Conservation (phyloP, 2,888 invertebrate species). For the Argyresthia albistria region DNA sequence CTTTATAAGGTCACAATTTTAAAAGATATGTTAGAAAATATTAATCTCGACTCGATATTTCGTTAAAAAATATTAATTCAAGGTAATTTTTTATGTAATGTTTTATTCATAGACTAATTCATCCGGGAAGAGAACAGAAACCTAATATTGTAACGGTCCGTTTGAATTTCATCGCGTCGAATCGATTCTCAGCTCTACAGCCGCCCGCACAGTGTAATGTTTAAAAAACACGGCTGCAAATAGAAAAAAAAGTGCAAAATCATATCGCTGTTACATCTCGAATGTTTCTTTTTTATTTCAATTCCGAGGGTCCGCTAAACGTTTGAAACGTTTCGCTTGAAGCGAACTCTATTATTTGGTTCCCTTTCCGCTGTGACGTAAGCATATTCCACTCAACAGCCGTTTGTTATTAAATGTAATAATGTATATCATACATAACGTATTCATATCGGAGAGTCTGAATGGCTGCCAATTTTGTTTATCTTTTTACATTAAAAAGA, state of each 20-base stretch:
- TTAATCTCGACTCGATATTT: no score
- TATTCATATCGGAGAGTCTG: slow-evolving; percentile 65
- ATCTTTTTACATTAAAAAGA: not conserved
- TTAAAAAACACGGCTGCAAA: slow-evolving; percentile 48
- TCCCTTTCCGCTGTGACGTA: slow-evolving; percentile 56
- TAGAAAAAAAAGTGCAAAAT: slow-evolving; percentile 61
- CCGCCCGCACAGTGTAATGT: slow-evolving; percentile 40
- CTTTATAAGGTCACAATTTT: no score
- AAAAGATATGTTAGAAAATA: no score
- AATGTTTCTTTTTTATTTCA: slow-evolving; percentile 66
- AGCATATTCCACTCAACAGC: slow-evolving; percentile 59
- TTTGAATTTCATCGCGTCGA: slow-evolving; percentile 19
- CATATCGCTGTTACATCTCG: slow-evolving; percentile 70
- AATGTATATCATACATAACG: slow-evolving; percentile 67
- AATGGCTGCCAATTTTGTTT: slow-evolving; percentile 55
- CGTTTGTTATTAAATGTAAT: slow-evolving; percentile 66
- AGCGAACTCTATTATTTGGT: slow-evolving; percentile 68
- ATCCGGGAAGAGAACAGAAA: not conserved
- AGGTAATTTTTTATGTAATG: no score
- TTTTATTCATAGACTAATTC: no score
- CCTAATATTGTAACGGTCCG: not conserved
- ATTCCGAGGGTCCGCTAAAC: slow-evolving; percentile 69
- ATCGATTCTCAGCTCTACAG: slow-evolving; percentile 38
- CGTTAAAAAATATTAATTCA: no score
- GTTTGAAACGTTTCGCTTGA: slow-evolving; percentile 23